Base-by-base conservation (phyloP, 2,113 vertebrate genomes). In the Hylia prasina region DNA sequence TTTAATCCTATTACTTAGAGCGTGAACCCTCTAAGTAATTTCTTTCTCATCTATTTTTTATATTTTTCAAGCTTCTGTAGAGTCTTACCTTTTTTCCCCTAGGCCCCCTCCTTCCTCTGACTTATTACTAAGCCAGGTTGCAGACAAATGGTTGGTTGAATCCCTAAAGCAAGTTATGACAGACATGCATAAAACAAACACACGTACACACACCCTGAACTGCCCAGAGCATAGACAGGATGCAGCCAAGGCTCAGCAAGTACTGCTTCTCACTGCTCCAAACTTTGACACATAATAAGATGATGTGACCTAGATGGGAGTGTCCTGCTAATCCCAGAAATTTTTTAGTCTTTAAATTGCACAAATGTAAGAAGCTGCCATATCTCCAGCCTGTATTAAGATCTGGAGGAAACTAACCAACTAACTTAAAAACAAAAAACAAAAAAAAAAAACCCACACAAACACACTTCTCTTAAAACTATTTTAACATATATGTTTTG, bases 81-180 rank as follows among this genome's bases (percentile, higher is more conserved):
- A 45, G 39, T 40, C 50, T 86, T 90, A 83, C 39, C 23, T 86
- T 70, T 40, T 5, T 22, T 20, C 14, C 16, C 5, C 19, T 3
- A 1, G 44, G 5, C 9, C 33, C 58, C 33, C 79, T 93, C 47
- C 60, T 86, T 94, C 51, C 25, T 87, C 48, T 80, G 15, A 57
- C 58, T 72, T 65, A 51, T 90, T 94, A 69, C 85, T 80, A 70
- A 95, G 45, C 42, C 72, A 92, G 48, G 39, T 56, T 95, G 47
- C 40, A 93, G 68, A 86, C 51, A 92, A 95, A 58, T 60, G 68
- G 47, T 88, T 95, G 91, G 87, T 83, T 94, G 92, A 94, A 90
- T 92, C 94, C 56, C 76, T 71, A 65, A 75, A 93, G 88, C 92
- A 97, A 96, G 93, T 96, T 95, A 64, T 78, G 76, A 93, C 92